phyloP scores from a whole-genome alignment of 2,888 invertebrate species.

The Lysandra coridon region DNA sequence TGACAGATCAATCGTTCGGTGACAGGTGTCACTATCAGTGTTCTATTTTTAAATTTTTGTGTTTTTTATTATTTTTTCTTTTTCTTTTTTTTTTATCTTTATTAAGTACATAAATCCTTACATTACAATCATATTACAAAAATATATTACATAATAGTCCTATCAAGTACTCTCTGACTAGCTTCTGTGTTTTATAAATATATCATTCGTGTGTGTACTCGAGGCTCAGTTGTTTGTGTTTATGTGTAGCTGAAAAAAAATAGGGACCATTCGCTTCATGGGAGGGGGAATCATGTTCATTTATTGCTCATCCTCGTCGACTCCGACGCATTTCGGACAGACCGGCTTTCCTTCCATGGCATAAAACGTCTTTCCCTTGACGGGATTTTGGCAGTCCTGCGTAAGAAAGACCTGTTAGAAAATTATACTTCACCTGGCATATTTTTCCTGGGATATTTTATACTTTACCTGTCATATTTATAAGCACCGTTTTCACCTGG shows the following conservation, averaged over 20 bases:
- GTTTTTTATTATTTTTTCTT: conserved; percentile 50
- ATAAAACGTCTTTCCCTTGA: conserved; percentile 97
- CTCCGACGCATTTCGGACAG: conserved; percentile 95
- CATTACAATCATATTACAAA: conserved; percentile 77
- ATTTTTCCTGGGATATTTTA: conserved; percentile 32
- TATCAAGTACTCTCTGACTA: conserved; percentile 59
- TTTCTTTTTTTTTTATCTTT: conserved; percentile 71
- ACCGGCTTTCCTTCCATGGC: conserved; percentile 98
- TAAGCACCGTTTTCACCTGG: conserved; percentile 18
- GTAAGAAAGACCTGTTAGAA: conserved; percentile 48
- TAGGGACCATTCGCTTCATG: conserved; percentile 66
- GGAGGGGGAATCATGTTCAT: conserved; percentile 53
- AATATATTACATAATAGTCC: conserved; percentile 72
- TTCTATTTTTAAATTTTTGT: conserved; percentile 42
- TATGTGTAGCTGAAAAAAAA: conserved; percentile 76
- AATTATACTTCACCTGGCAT: conserved; percentile 66
- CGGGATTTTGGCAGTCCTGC: conserved; percentile 96
- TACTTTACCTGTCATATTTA: conserved; percentile 44
- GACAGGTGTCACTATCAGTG: conserved; percentile 44
- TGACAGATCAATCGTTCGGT: conserved; percentile 47
- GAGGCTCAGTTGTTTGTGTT: conserved; percentile 46
- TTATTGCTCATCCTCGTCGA: conserved; percentile 89
- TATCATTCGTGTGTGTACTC: conserved; percentile 49
- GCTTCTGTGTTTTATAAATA: conserved; percentile 53
- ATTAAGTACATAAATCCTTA: conserved; percentile 73